Base-by-base conservation (phyloP, 2,888 invertebrate genomes). In the Caenorhabditis parvicauda region DNA sequence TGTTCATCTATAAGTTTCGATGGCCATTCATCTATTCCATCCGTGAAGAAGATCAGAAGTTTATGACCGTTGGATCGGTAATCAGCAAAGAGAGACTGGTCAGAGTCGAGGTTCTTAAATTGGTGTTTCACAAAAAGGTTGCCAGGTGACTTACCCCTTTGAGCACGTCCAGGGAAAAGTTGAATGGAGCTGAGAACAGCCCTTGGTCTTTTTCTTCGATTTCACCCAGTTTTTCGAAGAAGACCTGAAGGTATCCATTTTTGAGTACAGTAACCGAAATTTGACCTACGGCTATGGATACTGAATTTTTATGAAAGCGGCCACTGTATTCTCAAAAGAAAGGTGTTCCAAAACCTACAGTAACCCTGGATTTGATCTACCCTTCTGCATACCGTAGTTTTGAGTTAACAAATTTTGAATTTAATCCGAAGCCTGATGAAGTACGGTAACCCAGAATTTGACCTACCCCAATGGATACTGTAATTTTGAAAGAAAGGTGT, bases 11-110 rank as follows among this genome's bases (percentile, higher is more conserved):
- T 77, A 24, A 84, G 82, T 2, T 83, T 82, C 52, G 82, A 81
- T 0, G 85, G 84, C 76, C 82, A 83, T 59, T 86, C 85, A 17
- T 85, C 84, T 14, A 85, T 84, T 2, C 86, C 86, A 74, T 86
- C 86, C 21, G 86, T 86, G 67, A 86, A 82, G 44, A 86, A 74
- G 82, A 86, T 83, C 38, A 86, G 83, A 45, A 86, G 81, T 61
- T 83, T 82, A 77, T 86, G 85, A 64, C 86, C 86, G 46, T 83
- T 82, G 2, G 85, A 68, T n/a, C 71, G 59, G 19, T 59, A 59
- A 51, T 68, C 60, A 2, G 64, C 51, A 46, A 71, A 71, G 6
- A 68, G 44, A 1, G 67, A 62, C 1, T 62, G 55, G 24, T 64
- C 62, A 1, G 64, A 57, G 6, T 61, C 54, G 4, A 67, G 48